phyloP scores from a whole-genome alignment of 2,797 vertebrate genomes.

The Hemibagrus guttatus region DNA sequence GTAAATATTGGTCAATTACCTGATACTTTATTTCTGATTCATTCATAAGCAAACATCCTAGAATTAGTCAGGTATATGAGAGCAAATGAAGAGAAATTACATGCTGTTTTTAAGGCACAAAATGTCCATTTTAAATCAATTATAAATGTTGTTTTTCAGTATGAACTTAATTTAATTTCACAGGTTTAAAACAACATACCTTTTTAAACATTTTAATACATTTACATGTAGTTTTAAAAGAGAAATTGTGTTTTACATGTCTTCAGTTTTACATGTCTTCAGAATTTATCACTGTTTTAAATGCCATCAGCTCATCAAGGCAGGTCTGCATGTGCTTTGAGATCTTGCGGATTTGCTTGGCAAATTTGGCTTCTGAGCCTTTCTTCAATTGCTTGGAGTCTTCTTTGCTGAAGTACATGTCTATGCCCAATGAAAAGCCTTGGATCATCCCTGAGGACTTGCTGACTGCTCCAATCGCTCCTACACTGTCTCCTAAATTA shows the following conservation, averaged over 20 bases:
- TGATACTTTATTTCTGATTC: too few species aligned
- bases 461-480: background rate
- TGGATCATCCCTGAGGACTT: slow-evolving; percentile 35
- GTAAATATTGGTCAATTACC: too few species aligned
- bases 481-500: background rate
- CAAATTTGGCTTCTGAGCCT: slow-evolving; percentile 40
- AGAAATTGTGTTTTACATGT: background rate
- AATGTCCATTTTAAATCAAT: too few species aligned
- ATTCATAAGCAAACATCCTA: too few species aligned
- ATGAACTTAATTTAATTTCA: too few species aligned
- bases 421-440: slow-evolving; percentile 54
- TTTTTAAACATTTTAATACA: too few species aligned
- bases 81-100: too few species aligned
- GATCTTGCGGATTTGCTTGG: slow-evolving; percentile 36
- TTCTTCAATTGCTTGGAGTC: slow-evolving; percentile 53
- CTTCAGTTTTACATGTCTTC: background rate
- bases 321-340: background rate
- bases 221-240: too few species aligned
- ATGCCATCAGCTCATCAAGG: slow-evolving; percentile 24
- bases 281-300: background rate
- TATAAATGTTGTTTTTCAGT: too few species aligned
- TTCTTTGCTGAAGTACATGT: slow-evolving; percentile 52
- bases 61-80: too few species aligned
- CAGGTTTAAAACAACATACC: too few species aligned
- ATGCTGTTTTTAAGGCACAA: too few species aligned